Evolutionary conservation across 2,113 vertebrate species (phyloP).

Genomic region (Jaculus jaculus): DNA sequence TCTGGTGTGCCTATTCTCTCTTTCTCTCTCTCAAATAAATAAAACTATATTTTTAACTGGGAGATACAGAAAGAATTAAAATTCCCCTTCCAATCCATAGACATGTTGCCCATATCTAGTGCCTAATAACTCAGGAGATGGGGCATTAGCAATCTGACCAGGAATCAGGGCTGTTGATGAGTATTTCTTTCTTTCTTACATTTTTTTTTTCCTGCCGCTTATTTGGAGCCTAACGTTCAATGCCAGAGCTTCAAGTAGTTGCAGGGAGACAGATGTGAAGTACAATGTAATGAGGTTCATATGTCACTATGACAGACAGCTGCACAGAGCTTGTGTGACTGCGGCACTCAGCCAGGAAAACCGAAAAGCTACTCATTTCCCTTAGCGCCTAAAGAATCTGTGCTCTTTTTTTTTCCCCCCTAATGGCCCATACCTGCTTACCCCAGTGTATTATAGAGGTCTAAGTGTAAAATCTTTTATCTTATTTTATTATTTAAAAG

Average conservation of each 20-base stretch:
- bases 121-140: not conserved
- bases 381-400: not conserved
- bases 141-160: slow-evolving; percentile 34
- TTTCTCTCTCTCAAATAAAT: too few relatives aligned
- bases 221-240: slow-evolving; percentile 15
- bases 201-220: slow-evolving; percentile 44
- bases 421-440: not conserved
- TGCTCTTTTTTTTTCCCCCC: too few relatives aligned
- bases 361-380: not conserved
- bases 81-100: not conserved
- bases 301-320: slow-evolving; percentile 57
- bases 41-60: too few relatives aligned
- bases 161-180: not conserved
- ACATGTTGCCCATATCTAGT: not conserved
- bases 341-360: slow-evolving; percentile 27
- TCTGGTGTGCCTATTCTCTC: too few relatives aligned
- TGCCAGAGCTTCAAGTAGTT: slow-evolving; percentile 11
- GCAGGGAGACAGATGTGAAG: slow-evolving; percentile 61
- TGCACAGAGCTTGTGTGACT: not conserved
- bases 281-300: slow-evolving; percentile 45
- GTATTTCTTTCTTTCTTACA: slow-evolving; percentile 18
- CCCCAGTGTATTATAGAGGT: not conserved
- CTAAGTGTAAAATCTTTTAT: not conserved
- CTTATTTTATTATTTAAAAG: too few relatives aligned
- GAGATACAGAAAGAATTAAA: slow-evolving; percentile 12